A percentile compares a stretch with the other conserved stretches of the same genome.
These are phyloP conservation scores for Stylophora pistillata DNA, from an alignment of 64 coral and sea anemone genomes.

Conservation along the genomic window DNA sequence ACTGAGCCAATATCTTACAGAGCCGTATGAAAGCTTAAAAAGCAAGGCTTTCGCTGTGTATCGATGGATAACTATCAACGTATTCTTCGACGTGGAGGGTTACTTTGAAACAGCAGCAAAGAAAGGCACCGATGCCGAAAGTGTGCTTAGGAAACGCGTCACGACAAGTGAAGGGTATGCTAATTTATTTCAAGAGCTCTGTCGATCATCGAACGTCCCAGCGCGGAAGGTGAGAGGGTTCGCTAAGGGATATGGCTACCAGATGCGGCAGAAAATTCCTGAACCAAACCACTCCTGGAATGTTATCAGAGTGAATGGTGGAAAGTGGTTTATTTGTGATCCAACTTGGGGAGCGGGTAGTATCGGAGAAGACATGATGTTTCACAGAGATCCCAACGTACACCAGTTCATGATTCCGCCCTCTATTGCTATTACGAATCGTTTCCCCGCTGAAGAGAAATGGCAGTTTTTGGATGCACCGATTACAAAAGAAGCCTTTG, in stretches of 20 bases:
- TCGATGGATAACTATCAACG: constrained; percentile 57
- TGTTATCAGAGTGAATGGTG: constrained; percentile 30
- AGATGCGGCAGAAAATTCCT: constrained; percentile 44
- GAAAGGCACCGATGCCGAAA: constrained; percentile 18
- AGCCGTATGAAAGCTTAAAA: constrained; percentile 43
- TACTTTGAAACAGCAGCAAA: constrained; percentile 38
- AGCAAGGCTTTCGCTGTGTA: constrained; percentile 74
- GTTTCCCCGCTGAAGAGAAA: constrained; percentile 47
- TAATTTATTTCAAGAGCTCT: constrained; percentile 42
- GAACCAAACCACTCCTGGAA: constrained; percentile 60
- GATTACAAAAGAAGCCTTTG: constrained; percentile 32
- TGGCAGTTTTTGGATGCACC: constrained; percentile 63
- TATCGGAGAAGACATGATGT: constrained; percentile 50
- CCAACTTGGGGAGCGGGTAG: constrained; percentile 53
- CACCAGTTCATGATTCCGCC: constrained; percentile 52
- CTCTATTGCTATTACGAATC: constrained; percentile 32
- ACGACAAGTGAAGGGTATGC: constrained; percentile 54
- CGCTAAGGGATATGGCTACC: constrained; percentile 58
- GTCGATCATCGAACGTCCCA: constrained; percentile 40
- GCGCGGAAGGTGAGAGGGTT: constrained; percentile 31
- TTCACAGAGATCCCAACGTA: constrained; percentile 43
- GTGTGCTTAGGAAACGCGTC: constrained; percentile 31
- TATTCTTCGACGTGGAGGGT: constrained; percentile 61
- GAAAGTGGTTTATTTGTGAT: constrained; percentile 60
- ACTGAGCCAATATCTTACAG: constrained; percentile 81